phyloP scores from a whole-genome alignment of 1,140 invertebrate genomes.

The Laupala kohalensis region DNA sequence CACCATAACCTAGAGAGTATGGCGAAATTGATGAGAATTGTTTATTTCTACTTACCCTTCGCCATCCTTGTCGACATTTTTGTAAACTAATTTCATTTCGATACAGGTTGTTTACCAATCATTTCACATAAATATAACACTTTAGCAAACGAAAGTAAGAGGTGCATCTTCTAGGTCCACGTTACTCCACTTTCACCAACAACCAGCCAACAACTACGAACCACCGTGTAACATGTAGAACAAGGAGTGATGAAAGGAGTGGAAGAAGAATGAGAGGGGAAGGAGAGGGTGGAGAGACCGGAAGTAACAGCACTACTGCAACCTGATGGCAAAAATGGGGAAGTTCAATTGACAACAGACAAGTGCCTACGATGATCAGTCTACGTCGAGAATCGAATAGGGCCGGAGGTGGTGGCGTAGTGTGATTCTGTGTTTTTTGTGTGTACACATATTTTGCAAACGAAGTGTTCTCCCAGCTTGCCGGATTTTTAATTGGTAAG shows the following conservation, averaged over 20 bases:
- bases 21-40: conserved; percentile 14
- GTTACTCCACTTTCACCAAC: neutral
- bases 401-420: neutral
- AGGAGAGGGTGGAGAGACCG: neutral
- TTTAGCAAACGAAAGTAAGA: neutral
- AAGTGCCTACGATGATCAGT: neutral
- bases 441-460: no score
- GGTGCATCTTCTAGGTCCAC: neutral
- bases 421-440: neutral
- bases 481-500: no score
- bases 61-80: conserved; percentile 61
- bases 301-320: neutral
- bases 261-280: neutral
- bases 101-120: neutral
- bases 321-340: neutral
- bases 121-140: neutral
- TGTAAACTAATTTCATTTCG: conserved; percentile 56
- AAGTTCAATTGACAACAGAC: neutral
- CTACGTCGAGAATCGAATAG: neutral
- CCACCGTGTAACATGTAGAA: no score
- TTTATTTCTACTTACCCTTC: conserved; percentile 46
- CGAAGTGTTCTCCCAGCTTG: no score
- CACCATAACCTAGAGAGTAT: neutral
- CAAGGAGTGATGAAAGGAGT: neutral
- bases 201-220: neutral